Evolutionary conservation across 1,140 invertebrate species (phyloP).

Genomic region (Drosophila busckii): DNA sequence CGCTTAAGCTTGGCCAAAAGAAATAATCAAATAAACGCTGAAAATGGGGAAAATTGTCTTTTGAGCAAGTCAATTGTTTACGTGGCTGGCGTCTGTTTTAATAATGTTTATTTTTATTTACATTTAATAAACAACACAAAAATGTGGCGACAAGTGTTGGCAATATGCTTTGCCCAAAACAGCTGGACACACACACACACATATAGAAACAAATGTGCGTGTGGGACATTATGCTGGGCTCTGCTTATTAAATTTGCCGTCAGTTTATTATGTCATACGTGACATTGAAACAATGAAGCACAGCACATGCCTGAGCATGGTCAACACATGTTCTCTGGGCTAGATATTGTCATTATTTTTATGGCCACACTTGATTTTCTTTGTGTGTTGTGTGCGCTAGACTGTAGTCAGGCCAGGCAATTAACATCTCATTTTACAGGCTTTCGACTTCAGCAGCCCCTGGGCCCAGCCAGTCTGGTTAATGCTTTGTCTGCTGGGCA

Average conservation of each 20-base stretch:
- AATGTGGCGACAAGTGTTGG: conserved; percentile 51
- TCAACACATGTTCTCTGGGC: conserved; percentile 30
- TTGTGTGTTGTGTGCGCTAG: no score
- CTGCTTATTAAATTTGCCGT: conserved; percentile 67
- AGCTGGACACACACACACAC: conserved; percentile 32
- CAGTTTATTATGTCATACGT: conserved; percentile 75
- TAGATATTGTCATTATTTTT: conserved; percentile 34
- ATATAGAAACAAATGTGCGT: conserved; percentile 17
- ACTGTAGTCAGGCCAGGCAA: no score
- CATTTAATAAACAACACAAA: conserved; percentile 76
- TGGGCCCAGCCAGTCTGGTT: neutral
- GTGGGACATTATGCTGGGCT: conserved; percentile 15
- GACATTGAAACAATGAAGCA: conserved; percentile 50
- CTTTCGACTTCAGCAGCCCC: no score
- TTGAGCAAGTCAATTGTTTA: conserved; percentile 12
- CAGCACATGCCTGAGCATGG: neutral
- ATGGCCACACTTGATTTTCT: conserved; percentile 58
- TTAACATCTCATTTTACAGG: conserved; percentile 49
- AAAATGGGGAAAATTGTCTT: neutral
- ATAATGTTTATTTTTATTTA: conserved; percentile 76
- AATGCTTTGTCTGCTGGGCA: neutral
- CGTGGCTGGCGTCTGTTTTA: conserved; percentile 55
- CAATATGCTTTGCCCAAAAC: conserved; percentile 57
- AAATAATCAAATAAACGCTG: neutral
- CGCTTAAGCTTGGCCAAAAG: neutral